These are phyloP conservation scores for Halocaridina rubra DNA, from an alignment of 2,888 invertebrate genomes.

Conservation along the genomic window DNA sequence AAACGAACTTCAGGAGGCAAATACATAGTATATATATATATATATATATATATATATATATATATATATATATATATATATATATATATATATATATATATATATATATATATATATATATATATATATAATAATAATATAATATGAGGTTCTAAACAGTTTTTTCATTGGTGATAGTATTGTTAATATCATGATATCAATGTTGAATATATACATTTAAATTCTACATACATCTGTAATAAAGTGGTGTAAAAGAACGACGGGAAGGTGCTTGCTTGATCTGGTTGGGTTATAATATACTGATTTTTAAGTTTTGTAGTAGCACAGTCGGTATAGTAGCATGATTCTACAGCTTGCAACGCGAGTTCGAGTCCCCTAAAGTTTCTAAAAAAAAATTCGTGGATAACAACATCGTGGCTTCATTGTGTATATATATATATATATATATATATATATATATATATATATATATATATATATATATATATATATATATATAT, in stretches of 20 bases:
- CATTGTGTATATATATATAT: not conserved
- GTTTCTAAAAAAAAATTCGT: not conserved
- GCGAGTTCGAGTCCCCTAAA: too few relatives aligned
- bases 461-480: constrained; percentile 5
- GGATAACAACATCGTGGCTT: not conserved
- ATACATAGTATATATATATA: not conserved
- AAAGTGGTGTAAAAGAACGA: not conserved
- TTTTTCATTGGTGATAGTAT: too few relatives aligned
- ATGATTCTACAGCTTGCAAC: too few relatives aligned
- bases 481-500: not conserved
- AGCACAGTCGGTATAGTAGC: too few relatives aligned
- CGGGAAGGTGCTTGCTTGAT: too few relatives aligned
- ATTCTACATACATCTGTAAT: not conserved
- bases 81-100: not conserved
- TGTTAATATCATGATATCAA: too few relatives aligned
- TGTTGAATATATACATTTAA: not conserved
- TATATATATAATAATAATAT: not conserved
- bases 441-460: constrained; percentile 11
- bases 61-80: not conserved
- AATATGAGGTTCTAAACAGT: too few relatives aligned
- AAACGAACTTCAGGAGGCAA: not conserved
- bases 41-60: not conserved
- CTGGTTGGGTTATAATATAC: too few relatives aligned
- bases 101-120: not conserved
- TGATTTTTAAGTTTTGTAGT: too few relatives aligned